Evolutionary conservation across 2,797 vertebrate genomes (phyloP).

Genomic region (Muscicapa comitata): DNA sequence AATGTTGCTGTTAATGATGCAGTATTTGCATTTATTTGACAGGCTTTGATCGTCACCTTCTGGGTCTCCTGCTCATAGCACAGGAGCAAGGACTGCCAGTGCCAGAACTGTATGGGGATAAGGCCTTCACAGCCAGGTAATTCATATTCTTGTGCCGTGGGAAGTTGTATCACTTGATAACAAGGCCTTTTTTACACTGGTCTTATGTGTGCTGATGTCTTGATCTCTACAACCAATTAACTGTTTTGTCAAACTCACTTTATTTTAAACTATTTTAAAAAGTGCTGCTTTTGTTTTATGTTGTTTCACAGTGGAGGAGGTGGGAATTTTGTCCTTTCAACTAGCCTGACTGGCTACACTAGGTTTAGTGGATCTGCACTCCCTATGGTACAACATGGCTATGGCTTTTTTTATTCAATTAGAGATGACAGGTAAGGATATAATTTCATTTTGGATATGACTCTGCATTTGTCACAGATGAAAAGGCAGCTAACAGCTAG

Average conservation of each 20-base stretch:
- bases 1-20: background rate
- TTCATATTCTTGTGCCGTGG: background rate
- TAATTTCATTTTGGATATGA: background rate
- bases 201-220: background rate
- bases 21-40: slow-evolving; percentile 33
- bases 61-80: slow-evolving; percentile 88
- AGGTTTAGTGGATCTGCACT: slow-evolving; percentile 79
- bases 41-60: slow-evolving; percentile 95
- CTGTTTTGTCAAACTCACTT: background rate
- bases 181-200: background rate
- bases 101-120: slow-evolving; percentile 88
- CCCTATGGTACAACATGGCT: slow-evolving; percentile 91
- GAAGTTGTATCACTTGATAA: background rate
- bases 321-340: slow-evolving; percentile 93
- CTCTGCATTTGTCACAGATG: background rate
- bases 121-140: slow-evolving; percentile 89
- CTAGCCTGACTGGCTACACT: slow-evolving; percentile 91
- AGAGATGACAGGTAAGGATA: slow-evolving; percentile 87
- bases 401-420: slow-evolving; percentile 95
- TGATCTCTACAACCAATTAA: background rate
- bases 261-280: background rate
- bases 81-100: slow-evolving; percentile 84
- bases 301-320: slow-evolving; percentile 87
- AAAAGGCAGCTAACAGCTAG: background rate
- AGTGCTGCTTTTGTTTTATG: slow-evolving; percentile 23